A percentile compares a stretch with the other conserved stretches of the same genome.
Conservation (phyloP, 1,140 invertebrate genomes). For the Leptestheria dahalacensis region DNA sequence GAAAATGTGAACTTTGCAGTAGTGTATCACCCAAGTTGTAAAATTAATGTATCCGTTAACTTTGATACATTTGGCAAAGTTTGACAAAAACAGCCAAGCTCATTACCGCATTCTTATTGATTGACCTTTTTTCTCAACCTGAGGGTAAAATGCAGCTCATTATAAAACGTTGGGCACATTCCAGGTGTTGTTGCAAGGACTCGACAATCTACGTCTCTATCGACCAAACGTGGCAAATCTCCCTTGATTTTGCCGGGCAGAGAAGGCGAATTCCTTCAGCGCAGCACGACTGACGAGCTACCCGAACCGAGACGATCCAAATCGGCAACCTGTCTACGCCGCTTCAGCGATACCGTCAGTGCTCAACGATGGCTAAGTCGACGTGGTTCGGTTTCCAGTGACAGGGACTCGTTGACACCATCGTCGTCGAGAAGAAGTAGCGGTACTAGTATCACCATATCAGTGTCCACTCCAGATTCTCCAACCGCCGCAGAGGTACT, state of each 20-base stretch:
- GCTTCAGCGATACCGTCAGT: neutral
- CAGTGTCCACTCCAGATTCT: slow-evolving; percentile 2
- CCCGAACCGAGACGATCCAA: neutral
- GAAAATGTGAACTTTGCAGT: no score
- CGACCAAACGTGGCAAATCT: neutral
- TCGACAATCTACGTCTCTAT: neutral
- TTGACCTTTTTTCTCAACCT: no score
- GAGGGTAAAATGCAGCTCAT: neutral
- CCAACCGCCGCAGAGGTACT: neutral
- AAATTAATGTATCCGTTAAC: no score
- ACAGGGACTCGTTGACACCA: neutral
- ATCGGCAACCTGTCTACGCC: neutral
- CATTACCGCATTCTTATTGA: no score
- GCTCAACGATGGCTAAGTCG: neutral
- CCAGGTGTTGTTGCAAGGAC: neutral
- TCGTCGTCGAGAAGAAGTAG: slow-evolving; percentile 5
- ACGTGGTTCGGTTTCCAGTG: slow-evolving; percentile 1
- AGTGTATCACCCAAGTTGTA: no score
- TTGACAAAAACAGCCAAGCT: no score
- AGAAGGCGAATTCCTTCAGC: neutral
- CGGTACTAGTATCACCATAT: slow-evolving; percentile 3
- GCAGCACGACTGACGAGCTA: neutral
- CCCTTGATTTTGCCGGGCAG: neutral
- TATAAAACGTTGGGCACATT: neutral
- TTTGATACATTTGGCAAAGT: no score